Percentiles rank a stretch among this genome's conserved stretches.
Conservation (phyloP, 1,140 invertebrate genomes). For the Drosophila albomicans region DNA sequence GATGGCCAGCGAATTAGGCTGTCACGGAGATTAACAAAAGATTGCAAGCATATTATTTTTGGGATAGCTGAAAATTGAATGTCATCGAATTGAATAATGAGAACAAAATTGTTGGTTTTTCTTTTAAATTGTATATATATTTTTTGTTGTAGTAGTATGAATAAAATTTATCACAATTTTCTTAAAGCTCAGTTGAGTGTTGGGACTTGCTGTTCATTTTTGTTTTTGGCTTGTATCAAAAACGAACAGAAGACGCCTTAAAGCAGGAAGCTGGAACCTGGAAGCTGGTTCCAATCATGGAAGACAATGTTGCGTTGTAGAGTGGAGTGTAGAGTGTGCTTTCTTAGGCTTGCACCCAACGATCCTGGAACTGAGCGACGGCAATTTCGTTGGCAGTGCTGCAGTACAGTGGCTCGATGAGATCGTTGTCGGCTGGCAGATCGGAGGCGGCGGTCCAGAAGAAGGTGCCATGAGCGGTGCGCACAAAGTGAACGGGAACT, state of each 20-base stretch:
- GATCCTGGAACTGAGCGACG: slow-evolving; percentile 80
- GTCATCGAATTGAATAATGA: slow-evolving; percentile 37
- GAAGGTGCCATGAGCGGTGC: slow-evolving; percentile 86
- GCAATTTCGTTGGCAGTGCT: slow-evolving; percentile 85
- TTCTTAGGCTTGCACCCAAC: slow-evolving; percentile 86
- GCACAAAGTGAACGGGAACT: slow-evolving; percentile 86
- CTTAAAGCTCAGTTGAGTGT: slow-evolving; percentile 75
- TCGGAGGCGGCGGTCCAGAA: slow-evolving; percentile 86
- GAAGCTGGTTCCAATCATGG: slow-evolving; percentile 52
- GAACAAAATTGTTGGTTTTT: slow-evolving; percentile 35
- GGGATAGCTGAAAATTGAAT: slow-evolving; percentile 58
- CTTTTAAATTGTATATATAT: slow-evolving; percentile 73
- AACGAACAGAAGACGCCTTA: slow-evolving; percentile 74
- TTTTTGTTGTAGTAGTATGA: slow-evolving; percentile 56
- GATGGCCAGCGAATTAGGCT: slow-evolving; percentile 55
- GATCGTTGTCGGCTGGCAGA: slow-evolving; percentile 85
- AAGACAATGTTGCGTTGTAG: slow-evolving; percentile 60
- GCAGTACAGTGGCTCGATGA: slow-evolving; percentile 79
- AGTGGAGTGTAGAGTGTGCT: slow-evolving; percentile 3
- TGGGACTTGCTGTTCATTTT: slow-evolving; percentile 73
- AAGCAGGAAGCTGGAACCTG: slow-evolving; percentile 58
- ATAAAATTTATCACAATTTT: slow-evolving; percentile 84
- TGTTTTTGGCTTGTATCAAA: slow-evolving; percentile 34
- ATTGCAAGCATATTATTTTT: slow-evolving; percentile 30
- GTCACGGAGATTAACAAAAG: slow-evolving; percentile 65